Evolutionary conservation across 1,140 invertebrate genomes (phyloP), one percentile per base, ranked within the genome.

Genomic region (Drosophila pectinifera): DNA sequence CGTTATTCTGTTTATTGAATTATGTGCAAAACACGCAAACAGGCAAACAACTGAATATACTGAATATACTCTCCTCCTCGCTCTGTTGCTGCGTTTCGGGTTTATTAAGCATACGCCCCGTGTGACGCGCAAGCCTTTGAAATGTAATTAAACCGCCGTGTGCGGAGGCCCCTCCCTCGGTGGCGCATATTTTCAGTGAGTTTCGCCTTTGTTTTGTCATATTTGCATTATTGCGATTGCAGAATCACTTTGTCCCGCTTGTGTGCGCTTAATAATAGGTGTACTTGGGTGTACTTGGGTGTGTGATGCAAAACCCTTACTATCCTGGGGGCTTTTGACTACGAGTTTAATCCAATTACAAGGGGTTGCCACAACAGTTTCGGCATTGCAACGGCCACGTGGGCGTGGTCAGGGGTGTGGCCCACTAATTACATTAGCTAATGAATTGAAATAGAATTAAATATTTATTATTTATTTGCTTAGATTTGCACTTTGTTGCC

Each of bases 391-490:
- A 31, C 1, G 28, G 8, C 8, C 7, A 26, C 10, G 31, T 34
- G 31, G 31, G 31, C 31, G 31, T 34, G 13, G 49, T 16, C 22
- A 41, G 38, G 49, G 59, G 58, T 67, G 63, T 69, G 61, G 61
- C 77, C 64, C 73, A 73, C 77, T 84, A 85, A 84, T 84, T 84
- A 67, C 77, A 84, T 84, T 85, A 85, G 76, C 76, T 84, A 84
- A 84, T 85, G 81, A 84, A 85, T 84, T 84, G 67, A 80, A 84
- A 84, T 61, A 68, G 65, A 77, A 79, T 79, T 76, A 72, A 80
- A 84, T 80, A 84, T 79, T 84, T 77, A 77, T 73, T 63, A 77
- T 81, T 73, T 67, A 83, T 81, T 80, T 64, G 43, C 59, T 78
- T 53, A 53, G 53, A 78, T 78, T 78, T 73, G 63, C 57, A 61